phyloP scores from a whole-genome alignment of 2,888 invertebrate genomes.

The Serrognathus titanus region DNA sequence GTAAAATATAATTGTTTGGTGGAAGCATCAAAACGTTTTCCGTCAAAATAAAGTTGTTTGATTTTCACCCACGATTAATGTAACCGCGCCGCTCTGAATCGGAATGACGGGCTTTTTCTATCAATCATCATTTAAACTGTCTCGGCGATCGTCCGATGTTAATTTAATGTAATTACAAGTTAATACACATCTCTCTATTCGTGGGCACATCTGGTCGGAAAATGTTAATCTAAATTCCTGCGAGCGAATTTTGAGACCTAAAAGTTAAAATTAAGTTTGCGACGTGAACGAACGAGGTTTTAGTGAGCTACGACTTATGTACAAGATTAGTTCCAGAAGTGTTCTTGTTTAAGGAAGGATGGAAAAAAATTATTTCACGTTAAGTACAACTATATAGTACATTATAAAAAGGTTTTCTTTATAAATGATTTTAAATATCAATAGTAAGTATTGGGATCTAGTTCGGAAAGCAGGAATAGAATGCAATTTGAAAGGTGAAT shows the following conservation, averaged over 20 bases:
- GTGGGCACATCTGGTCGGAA: slow-evolving; percentile 45
- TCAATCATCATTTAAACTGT: slow-evolving; percentile 48
- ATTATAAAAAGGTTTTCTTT: too few relatives aligned
- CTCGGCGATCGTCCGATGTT: slow-evolving; percentile 42
- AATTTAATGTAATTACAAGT: slow-evolving; percentile 48
- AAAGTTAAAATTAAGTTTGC: slow-evolving; percentile 24
- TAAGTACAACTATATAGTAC: too few relatives aligned
- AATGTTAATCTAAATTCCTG: slow-evolving; percentile 42
- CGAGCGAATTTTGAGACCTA: slow-evolving; percentile 18
- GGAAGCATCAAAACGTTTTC: too few relatives aligned
- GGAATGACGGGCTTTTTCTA: slow-evolving; percentile 35
- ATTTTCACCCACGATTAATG: slow-evolving; percentile 21
- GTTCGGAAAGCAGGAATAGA: too few relatives aligned
- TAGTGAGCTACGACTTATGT: slow-evolving; percentile 19
- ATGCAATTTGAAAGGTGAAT: too few relatives aligned
- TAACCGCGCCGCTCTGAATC: slow-evolving; percentile 11
- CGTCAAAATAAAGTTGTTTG: slow-evolving; percentile 11
- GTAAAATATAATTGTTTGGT: too few relatives aligned
- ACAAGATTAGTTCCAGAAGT: slow-evolving; percentile 3
- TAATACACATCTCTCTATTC: slow-evolving; percentile 42
- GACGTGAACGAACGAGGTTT: slow-evolving; percentile 26
- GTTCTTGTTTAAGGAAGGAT: too few relatives aligned
- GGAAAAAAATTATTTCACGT: too few relatives aligned
- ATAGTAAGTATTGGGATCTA: too few relatives aligned
- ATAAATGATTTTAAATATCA: too few relatives aligned